These are phyloP conservation scores for Eueremaeus valkanovi DNA, from an alignment of 2,888 invertebrate genomes.

Conservation along the genomic window DNA sequence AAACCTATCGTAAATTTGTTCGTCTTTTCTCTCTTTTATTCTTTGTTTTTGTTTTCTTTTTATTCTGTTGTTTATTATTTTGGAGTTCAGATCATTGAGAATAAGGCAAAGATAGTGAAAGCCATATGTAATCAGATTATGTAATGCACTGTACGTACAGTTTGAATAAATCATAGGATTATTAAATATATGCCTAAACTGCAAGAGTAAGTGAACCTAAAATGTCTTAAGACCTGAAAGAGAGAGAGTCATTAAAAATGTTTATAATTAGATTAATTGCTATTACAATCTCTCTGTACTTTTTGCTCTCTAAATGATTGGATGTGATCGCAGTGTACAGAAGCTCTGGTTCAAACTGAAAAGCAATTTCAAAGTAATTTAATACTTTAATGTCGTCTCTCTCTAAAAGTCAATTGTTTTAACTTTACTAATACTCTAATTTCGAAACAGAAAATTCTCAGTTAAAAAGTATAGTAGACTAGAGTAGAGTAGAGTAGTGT, in stretches of 20 bases:
- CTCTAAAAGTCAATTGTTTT: constrained; percentile 10
- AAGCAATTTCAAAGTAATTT: constrained; percentile 15
- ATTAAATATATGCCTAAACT: background rate
- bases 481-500: background rate
- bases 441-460: background rate
- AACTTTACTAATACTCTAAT: constrained; percentile 15
- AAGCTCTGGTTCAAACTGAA: background rate
- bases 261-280: constrained; percentile 8
- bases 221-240: no score
- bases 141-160: background rate
- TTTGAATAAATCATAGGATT: constrained; percentile 2
- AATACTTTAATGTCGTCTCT: background rate
- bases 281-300: background rate
- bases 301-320: background rate
- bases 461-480: background rate
- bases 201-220: no score
- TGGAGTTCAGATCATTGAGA: no score
- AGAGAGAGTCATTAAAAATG: background rate
- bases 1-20: background rate
- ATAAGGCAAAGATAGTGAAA: no score
- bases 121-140: background rate
- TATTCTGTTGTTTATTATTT: background rate
- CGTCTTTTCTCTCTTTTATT: no score
- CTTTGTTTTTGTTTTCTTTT: background rate
- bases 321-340: background rate